phyloP scores from a whole-genome alignment of 2,888 invertebrate species.

The Cosmia pyralina region DNA sequence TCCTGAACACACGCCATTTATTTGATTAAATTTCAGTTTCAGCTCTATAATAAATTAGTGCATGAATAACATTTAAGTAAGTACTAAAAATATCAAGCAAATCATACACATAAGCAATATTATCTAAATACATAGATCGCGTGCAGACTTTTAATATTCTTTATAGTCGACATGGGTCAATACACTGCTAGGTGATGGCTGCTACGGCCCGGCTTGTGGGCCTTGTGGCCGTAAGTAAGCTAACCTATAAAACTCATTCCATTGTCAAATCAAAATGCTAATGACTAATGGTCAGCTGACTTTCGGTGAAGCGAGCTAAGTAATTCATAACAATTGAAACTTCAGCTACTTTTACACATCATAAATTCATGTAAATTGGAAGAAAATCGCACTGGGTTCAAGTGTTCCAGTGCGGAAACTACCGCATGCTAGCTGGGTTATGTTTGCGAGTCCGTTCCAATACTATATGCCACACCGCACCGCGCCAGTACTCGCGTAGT shows the following conservation, averaged over 20 bases:
- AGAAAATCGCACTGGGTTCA: neutral
- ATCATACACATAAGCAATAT: slow-evolving; percentile 43
- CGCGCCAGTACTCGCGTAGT: neutral
- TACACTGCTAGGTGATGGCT: slow-evolving; percentile 59
- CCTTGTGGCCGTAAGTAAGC: slow-evolving; percentile 12
- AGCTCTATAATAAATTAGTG: neutral
- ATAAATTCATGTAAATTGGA: neutral
- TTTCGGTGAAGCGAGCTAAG: neutral
- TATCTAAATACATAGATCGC: slow-evolving; percentile 57
- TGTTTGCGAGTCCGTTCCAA: too few relatives aligned
- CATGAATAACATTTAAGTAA: neutral
- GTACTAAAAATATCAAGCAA: slow-evolving; percentile 30
- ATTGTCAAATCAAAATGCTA: slow-evolving; percentile 43
- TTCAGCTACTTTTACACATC: slow-evolving; percentile 6
- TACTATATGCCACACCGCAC: too few relatives aligned
- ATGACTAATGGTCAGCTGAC: slow-evolving; percentile 13
- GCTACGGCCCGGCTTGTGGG: slow-evolving; percentile 22
- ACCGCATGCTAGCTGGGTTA: slow-evolving; percentile 3
- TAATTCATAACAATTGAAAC: slow-evolving; percentile 1
- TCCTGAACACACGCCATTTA: too few relatives aligned
- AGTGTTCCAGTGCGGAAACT: neutral
- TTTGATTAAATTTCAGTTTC: too few relatives aligned
- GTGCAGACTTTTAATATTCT: slow-evolving; percentile 62
- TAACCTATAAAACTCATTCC: slow-evolving; percentile 49
- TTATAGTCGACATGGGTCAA: slow-evolving; percentile 65